Evolutionary conservation across 1,140 invertebrate species (phyloP).

Genomic region (Ceratitis capitata): DNA sequence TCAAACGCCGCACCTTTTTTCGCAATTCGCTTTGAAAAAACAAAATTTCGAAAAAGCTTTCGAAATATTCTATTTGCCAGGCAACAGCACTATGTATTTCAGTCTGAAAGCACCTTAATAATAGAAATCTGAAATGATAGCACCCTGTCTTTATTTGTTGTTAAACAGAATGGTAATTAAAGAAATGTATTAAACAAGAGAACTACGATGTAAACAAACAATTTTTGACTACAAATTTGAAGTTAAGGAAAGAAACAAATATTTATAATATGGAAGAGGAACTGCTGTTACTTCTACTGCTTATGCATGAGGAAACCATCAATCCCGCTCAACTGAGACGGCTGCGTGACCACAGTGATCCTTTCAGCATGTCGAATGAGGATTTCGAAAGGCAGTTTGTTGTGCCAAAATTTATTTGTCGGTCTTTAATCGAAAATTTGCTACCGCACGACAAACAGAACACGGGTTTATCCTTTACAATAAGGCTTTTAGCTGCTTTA

Average conservation of each 20-base stretch:
- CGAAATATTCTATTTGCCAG: too few species aligned
- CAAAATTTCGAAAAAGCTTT: too few species aligned
- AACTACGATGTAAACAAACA: neutral
- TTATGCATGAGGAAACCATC: neutral
- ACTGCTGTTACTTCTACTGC: neutral
- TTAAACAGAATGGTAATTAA: neutral
- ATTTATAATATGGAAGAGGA: neutral
- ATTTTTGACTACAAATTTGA: neutral
- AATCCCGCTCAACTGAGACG: neutral
- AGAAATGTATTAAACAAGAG: neutral
- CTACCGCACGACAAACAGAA: neutral
- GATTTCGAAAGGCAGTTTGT: neutral
- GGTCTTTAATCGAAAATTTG: neutral
- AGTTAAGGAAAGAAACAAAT: too few species aligned
- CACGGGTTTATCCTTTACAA: neutral
- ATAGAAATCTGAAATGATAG: too few species aligned
- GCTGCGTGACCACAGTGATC: neutral
- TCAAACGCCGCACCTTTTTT: too few species aligned
- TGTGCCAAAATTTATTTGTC: neutral
- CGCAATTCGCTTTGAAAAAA: too few species aligned
- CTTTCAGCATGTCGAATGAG: neutral
- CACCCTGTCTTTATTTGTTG: neutral
- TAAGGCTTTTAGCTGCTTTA: neutral
- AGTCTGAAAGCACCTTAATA: too few species aligned
- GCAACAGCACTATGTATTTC: too few species aligned